Base-by-base conservation (phyloP, 2,797 vertebrate species). In the Tenualosa thibaudeaui region DNA sequence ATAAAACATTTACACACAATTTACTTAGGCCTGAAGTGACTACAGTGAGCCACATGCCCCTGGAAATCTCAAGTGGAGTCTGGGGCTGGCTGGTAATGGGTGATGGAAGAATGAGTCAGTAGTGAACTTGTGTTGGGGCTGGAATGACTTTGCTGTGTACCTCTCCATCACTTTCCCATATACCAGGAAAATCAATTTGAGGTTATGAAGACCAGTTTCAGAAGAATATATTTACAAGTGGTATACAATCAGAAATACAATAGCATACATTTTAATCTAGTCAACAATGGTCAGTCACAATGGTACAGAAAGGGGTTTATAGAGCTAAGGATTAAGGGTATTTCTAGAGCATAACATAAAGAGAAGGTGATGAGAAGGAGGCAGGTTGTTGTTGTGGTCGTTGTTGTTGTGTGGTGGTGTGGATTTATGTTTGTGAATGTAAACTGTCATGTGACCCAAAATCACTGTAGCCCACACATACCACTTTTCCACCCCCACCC, bases 1-100 rank as follows among this genome's bases (percentile, higher is more conserved):
- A 71, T 84, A 75, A 84, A 84, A 84, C 83, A 84, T 78, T 84
- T 75, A 84, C 83, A 75, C 49, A 84, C 83, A 53, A 53, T 78
- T 78, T 78, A 78, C 71, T 40, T 46, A 40, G 37, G 37, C 68
- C 15, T 8, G 37, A 37, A 75, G 68, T 40, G 68, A 75, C 68
- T 75, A 75, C 31, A 7, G 68, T 75, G 15, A 37, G 31, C 37
- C 68, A 75, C 71, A 8, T 22, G 40, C 71, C 40, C 40, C 71
- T 68, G 62, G 24, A 78, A 15, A 46, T 46, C 37, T 78, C 17
- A 1, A 22, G 6, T 40, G 15, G 19, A 43, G 40, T 43, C 71
- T 22, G 17, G 17, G 40, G 37, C 19, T 22, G 26, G 2, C 19
- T 17, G 37, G 4, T 78, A 78, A 78, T 78, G 40, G 71, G 40